A percentile compares a stretch with the other conserved stretches of the same genome.
These are phyloP conservation scores for Lasioglossum leucozonium DNA, from an alignment of 2,888 invertebrate species.

Conservation along the genomic window DNA sequence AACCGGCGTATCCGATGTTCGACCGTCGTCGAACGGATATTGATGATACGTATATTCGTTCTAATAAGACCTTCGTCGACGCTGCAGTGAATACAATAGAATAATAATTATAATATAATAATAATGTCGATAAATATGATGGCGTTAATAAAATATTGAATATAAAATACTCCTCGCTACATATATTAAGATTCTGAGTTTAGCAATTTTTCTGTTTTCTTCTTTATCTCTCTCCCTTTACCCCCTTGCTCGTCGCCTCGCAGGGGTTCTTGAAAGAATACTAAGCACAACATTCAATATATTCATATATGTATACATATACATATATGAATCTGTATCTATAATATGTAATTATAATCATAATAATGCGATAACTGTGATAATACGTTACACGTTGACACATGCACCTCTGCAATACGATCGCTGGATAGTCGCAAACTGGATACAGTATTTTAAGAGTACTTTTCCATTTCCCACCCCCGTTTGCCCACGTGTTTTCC, in stretches of 20 bases:
- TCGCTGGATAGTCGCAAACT: conserved; percentile 24
- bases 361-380: conserved; percentile 76
- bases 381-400: conserved; percentile 60
- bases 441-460: not conserved
- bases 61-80: conserved; percentile 14
- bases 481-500: conserved; percentile 24
- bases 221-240: conserved; percentile 68
- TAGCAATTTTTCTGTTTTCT: conserved; percentile 58
- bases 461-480: conserved; percentile 19
- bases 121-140: conserved; percentile 71
- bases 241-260: conserved; percentile 65
- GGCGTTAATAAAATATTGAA: conserved; percentile 75
- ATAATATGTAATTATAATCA: conserved; percentile 62
- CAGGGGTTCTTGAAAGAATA: conserved; percentile 75
- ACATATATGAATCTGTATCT: conserved; percentile 38
- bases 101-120: conserved; percentile 60
- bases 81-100: conserved; percentile 46
- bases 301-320: conserved; percentile 29
- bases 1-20: not conserved
- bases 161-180: conserved; percentile 80
- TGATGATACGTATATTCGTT: conserved; percentile 20
- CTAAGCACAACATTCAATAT: conserved; percentile 83
- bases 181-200: conserved; percentile 78
- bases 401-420: conserved; percentile 53
- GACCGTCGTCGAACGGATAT: conserved; percentile 8